Evolutionary conservation across 2,888 invertebrate genomes (phyloP).

Genomic region (Polyommatus icarus): DNA sequence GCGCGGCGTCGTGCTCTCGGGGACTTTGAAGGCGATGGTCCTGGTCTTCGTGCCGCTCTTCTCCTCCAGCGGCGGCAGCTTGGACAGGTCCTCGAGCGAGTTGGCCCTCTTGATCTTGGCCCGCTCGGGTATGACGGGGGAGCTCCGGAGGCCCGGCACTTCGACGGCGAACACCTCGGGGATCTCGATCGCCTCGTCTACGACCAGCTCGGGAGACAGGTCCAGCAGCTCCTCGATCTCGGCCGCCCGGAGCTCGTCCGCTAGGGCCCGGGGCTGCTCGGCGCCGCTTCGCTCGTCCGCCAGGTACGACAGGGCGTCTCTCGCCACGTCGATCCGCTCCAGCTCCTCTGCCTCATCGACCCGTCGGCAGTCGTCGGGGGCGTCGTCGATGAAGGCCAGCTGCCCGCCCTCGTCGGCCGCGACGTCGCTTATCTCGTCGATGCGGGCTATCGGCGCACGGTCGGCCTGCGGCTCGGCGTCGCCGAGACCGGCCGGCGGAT

Average conservation of each 20-base stretch:
- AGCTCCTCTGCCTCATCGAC: conserved; percentile 45
- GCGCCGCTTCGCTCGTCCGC: conserved; percentile 62
- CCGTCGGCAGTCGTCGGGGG: conserved; percentile 51
- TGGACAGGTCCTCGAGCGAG: conserved; percentile 65
- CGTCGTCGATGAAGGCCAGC: conserved; percentile 61
- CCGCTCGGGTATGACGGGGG: conserved; percentile 64
- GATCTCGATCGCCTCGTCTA: conserved; percentile 61
- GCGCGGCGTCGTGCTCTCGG: conserved; percentile 65
- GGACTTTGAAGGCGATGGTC: conserved; percentile 68
- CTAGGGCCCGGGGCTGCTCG: conserved; percentile 54
- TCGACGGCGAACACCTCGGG: conserved; percentile 60
- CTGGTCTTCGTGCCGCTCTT: conserved; percentile 60
- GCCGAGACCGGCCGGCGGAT: conserved; percentile 50
- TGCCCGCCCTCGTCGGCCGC: conserved; percentile 52
- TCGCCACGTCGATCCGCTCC: conserved; percentile 63
- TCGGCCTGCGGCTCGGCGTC: conserved; percentile 54
- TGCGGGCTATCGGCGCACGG: conserved; percentile 69
- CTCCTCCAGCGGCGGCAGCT: conserved; percentile 47
- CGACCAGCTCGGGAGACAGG: conserved; percentile 67
- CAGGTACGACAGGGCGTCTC: conserved; percentile 69
- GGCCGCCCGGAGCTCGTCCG: conserved; percentile 66
- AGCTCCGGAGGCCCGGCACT: conserved; percentile 53
- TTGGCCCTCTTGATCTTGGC: conserved; percentile 69
- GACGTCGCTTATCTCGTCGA: conserved; percentile 67
- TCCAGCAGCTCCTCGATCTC: conserved; percentile 65